Percentiles rank a stretch among this genome's conserved stretches.
Conservation (phyloP, 2,888 invertebrate species). For the Spilarctia lutea region DNA sequence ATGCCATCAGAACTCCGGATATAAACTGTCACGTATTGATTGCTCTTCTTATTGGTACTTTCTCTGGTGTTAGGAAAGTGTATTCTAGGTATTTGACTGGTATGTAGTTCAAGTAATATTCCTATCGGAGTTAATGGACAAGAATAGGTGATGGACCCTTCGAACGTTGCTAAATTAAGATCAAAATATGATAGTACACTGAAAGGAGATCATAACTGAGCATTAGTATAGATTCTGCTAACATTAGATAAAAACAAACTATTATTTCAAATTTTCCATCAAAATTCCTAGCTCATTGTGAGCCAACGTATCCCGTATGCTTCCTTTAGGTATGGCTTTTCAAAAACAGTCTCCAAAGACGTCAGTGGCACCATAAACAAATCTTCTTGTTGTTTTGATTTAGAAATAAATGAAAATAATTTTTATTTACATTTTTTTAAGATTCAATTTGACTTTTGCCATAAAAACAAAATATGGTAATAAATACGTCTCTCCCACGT, state of each 20-base stretch:
- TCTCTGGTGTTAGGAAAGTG: conserved; percentile 19
- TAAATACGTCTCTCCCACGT: not conserved
- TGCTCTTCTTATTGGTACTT: conserved; percentile 28
- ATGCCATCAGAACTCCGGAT: conserved; percentile 23
- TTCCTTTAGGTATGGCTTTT: not conserved
- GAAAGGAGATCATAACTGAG: no score
- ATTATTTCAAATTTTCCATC: not conserved
- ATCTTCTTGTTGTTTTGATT: not conserved
- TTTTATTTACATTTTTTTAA: not conserved
- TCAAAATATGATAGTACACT: no score
- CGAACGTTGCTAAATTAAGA: no score
- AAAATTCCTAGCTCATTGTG: not conserved
- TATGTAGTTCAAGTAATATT: no score
- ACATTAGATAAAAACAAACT: not conserved
- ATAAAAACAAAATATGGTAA: not conserved
- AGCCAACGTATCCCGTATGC: not conserved
- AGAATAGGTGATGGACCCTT: no score
- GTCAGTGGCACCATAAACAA: not conserved
- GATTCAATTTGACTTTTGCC: not conserved
- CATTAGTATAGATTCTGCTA: not conserved
- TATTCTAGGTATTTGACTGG: not conserved
- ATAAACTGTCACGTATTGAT: conserved; percentile 34
- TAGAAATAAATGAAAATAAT: not conserved
- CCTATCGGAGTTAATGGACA: no score
- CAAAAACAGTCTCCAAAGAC: not conserved